Conservation (phyloP, 2,888 invertebrate species). For the Blera fallax region DNA sequence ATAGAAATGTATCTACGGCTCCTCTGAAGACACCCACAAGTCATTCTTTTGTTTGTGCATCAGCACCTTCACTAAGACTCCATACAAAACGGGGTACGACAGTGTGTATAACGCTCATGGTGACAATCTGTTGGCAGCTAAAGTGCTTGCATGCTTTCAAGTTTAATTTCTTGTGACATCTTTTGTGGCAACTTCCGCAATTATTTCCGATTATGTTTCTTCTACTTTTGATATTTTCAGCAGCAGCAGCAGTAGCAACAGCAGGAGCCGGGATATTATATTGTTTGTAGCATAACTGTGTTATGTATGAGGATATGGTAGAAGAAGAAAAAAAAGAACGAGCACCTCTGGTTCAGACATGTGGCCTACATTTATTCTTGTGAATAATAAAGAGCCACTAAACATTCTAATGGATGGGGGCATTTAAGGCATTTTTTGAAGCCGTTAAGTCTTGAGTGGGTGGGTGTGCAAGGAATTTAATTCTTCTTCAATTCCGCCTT, state of each 20-base stretch:
- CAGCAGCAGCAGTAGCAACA: background rate
- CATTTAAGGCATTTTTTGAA: slow-evolving; percentile 1
- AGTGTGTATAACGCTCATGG: slow-evolving; percentile 33
- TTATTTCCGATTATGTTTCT: slow-evolving; percentile 70
- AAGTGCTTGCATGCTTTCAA: slow-evolving; percentile 71
- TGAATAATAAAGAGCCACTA: slow-evolving; percentile 69
- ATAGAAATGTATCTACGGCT: slow-evolving; percentile 48
- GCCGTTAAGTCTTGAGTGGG: slow-evolving; percentile 4
- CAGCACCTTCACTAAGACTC: slow-evolving; percentile 27
- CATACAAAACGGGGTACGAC: background rate
- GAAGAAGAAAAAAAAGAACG: slow-evolving; percentile 1
- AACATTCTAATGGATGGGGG: slow-evolving; percentile 63
- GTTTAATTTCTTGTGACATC: slow-evolving; percentile 71
- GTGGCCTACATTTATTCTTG: slow-evolving; percentile 61
- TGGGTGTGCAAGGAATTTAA: background rate
- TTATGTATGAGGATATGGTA: background rate
- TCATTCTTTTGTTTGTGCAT: slow-evolving; percentile 61
- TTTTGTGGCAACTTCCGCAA: slow-evolving; percentile 71
- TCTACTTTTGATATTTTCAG: slow-evolving; percentile 45
- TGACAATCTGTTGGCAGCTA: slow-evolving; percentile 71
- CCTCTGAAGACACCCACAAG: slow-evolving; percentile 20
- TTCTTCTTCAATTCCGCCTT: background rate
- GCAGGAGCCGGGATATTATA: background rate
- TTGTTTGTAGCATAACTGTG: background rate
- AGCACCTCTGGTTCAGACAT: slow-evolving; percentile 56